Conservation (phyloP, 1,140 invertebrate genomes). For the Oppia nitens region DNA sequence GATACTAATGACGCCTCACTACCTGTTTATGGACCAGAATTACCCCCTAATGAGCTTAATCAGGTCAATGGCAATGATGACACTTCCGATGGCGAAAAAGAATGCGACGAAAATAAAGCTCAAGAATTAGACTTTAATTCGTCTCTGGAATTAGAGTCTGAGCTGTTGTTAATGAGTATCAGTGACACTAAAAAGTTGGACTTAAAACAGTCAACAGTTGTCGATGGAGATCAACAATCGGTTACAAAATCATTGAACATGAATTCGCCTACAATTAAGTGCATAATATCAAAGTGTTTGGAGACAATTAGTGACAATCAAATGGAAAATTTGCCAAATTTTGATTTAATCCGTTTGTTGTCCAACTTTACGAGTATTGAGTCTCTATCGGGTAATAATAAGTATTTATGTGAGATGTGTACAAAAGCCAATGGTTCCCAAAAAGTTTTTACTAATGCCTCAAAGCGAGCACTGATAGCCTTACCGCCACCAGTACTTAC, state of each 20-base stretch:
- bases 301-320: neutral
- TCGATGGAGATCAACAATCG: neutral
- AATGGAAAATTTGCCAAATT: neutral
- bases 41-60: too few species aligned
- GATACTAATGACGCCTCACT: too few species aligned
- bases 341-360: conserved; percentile 29
- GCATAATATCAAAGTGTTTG: neutral
- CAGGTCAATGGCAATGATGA: neutral
- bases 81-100: conserved; percentile 4
- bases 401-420: conserved; percentile 76
- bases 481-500: conserved; percentile 81
- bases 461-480: conserved; percentile 76
- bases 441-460: conserved; percentile 68
- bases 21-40: too few species aligned
- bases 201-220: neutral
- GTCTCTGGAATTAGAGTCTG: neutral
- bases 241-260: neutral
- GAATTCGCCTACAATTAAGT: neutral
- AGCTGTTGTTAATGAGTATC: neutral
- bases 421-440: conserved; percentile 28
- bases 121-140: neutral
- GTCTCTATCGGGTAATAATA: conserved; percentile 71
- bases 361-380: conserved; percentile 79
- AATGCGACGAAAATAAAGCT: neutral
- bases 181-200: neutral